A percentile compares a stretch with the other conserved stretches of the same genome.
These are phyloP conservation scores for Monoplex corrugatus DNA, from an alignment of 2,888 invertebrate species.

Conservation along the genomic window DNA sequence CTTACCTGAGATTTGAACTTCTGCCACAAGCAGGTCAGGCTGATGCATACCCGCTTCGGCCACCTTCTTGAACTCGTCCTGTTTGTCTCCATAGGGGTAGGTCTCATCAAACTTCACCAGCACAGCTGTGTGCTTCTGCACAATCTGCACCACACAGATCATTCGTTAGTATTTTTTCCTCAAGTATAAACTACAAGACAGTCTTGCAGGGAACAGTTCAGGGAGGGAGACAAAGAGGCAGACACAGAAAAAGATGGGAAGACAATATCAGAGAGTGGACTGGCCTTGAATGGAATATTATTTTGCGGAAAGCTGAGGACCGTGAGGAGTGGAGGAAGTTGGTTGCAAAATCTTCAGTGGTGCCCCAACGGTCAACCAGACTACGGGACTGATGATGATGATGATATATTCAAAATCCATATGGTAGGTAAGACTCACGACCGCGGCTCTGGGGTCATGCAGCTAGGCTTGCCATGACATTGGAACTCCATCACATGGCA, in stretches of 20 bases:
- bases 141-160: conserved; percentile 83
- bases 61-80: conserved; percentile 92
- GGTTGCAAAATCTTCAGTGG: too few relatives aligned
- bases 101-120: conserved; percentile 97
- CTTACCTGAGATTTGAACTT: conserved; percentile 90
- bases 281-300: too few relatives aligned
- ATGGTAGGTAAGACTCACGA: too few relatives aligned
- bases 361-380: too few relatives aligned
- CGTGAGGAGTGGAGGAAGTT: too few relatives aligned
- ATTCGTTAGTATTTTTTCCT: background rate
- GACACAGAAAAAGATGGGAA: background rate
- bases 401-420: too few relatives aligned
- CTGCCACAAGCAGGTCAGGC: conserved; percentile 89
- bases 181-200: background rate
- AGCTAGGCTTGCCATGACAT: too few relatives aligned
- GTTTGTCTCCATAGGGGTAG: conserved; percentile 96
- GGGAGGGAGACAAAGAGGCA: background rate
- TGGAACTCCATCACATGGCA: too few relatives aligned
- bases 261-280: too few relatives aligned
- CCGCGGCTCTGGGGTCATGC: too few relatives aligned
- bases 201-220: background rate
- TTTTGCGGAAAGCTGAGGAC: too few relatives aligned
- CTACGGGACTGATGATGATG: too few relatives aligned
- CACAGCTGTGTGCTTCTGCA: conserved; percentile 90
- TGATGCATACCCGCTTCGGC: conserved; percentile 88